Evolutionary conservation across 2,113 vertebrate genomes (phyloP).

Genomic region (Bubo blakistoni): DNA sequence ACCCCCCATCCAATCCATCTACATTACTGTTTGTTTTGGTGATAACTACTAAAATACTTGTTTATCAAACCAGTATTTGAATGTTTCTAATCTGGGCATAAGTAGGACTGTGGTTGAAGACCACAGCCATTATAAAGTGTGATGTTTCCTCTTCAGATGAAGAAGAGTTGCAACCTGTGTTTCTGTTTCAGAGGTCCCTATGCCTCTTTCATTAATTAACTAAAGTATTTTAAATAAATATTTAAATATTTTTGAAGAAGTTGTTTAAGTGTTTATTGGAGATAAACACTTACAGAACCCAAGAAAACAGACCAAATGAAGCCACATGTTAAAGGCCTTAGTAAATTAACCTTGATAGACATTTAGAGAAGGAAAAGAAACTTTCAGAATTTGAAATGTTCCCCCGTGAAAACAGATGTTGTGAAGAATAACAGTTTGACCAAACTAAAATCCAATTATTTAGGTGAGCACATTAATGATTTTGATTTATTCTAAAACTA

Average conservation of each 20-base stretch:
- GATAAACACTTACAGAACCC: not conserved
- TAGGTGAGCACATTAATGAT: not conserved
- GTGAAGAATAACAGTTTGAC: not conserved
- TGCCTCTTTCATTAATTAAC: not conserved
- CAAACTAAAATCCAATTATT: not conserved
- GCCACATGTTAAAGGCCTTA: not conserved
- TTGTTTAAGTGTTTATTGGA: not conserved
- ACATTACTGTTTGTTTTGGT: not conserved
- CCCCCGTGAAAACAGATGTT: not conserved
- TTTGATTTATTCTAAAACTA: not conserved
- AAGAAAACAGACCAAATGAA: not conserved
- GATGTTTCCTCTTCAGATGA: not conserved
- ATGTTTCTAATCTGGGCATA: not conserved
- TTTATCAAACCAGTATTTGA: not conserved
- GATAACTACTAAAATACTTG: not conserved
- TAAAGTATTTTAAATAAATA: not conserved
- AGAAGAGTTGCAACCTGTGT: not conserved
- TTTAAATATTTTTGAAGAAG: not conserved
- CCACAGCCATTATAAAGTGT: not conserved
- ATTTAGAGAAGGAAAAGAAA: not conserved
- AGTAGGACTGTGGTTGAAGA: not conserved
- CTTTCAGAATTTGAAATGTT: not conserved
- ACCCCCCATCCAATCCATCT: not conserved
- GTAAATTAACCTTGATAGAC: not conserved
- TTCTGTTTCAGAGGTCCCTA: not conserved